Percentiles rank a stretch among this genome's conserved stretches.
These are phyloP conservation scores for Elgaria multicarinata DNA, from an alignment of 2,113 vertebrate genomes.

Conservation along the genomic window DNA sequence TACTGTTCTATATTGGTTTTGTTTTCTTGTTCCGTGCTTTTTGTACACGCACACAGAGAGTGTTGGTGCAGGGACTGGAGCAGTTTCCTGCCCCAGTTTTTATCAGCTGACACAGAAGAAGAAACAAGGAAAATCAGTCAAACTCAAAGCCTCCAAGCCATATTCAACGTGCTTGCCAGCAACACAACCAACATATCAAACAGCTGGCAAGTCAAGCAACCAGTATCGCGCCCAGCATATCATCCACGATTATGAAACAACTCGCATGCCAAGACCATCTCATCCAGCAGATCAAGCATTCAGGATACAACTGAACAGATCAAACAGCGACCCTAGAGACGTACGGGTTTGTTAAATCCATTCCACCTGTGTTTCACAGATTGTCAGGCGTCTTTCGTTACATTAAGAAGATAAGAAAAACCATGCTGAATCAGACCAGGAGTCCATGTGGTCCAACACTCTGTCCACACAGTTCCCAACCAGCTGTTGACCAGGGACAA, in stretches of 20 bases:
- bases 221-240: background rate
- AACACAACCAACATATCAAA: background rate
- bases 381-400: too few relatives aligned
- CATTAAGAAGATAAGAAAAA: too few relatives aligned
- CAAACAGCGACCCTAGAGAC: background rate
- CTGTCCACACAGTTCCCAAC: too few relatives aligned
- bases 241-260: too few relatives aligned
- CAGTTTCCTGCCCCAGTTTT: background rate
- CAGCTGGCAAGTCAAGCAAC: background rate
- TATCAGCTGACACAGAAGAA: background rate
- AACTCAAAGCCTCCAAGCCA: background rate
- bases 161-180: background rate
- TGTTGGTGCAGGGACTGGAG: accelerated
- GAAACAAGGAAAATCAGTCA: background rate
- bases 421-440: too few relatives aligned
- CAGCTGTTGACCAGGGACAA: too few relatives aligned
- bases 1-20: accelerated
- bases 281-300: background rate
- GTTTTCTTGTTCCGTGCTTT: background rate
- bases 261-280: background rate
- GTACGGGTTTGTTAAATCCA: too few relatives aligned
- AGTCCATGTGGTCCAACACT: too few relatives aligned
- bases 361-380: too few relatives aligned
- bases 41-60: background rate
- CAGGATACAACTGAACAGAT: background rate